Base-by-base conservation (phyloP, 2,113 vertebrate species). In the Calidris pugnax region DNA sequence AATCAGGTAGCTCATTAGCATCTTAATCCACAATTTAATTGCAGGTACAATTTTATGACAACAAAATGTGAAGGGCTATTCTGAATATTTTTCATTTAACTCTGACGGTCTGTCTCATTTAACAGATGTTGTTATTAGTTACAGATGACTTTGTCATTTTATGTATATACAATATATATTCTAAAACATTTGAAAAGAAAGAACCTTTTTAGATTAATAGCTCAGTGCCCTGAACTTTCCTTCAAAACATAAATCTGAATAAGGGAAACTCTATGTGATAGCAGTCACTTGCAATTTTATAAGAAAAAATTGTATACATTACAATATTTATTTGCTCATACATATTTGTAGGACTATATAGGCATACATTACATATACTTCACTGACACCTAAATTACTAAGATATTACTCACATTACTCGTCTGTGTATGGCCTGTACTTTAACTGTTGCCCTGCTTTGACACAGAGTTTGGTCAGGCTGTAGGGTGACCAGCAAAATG, bases 1-100 rank as follows among this genome's bases (percentile, higher is more conserved):
- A 96, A 97, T 95, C 96, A 95, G 90, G 96, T 95, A 91, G 86
- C 94, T 97, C 92, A 92, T 97, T 96, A 97, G 94, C 96, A 97
- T 96, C 95, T 95, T 96, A 96, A 96, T 97, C 96, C 95, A 91
- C 94, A 91, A 93, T 97, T 97, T 97, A 97, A 97, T 97, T 97
- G 96, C 95, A 92, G 92, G 92, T 96, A 91, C 89, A 91, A 76
- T 97, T 97, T 96, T 96, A 97, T 77, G 92, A 93, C 94, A 93
- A 96, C 92, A 97, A 97, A 95, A 95, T 95, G 87, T 97, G 95
- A 93, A 95, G 74, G 94, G 87, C 94, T 93, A 96, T 95, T 95
- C 90, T 91, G 95, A 95, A 85, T 92, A 91, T 95, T 97, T 97
- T 93, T 92, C 90, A 93, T 96, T 94, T 90, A 69, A 89, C 45